Conservation (phyloP, 2,113 vertebrate species). For the Melanerpes formicivorus region DNA sequence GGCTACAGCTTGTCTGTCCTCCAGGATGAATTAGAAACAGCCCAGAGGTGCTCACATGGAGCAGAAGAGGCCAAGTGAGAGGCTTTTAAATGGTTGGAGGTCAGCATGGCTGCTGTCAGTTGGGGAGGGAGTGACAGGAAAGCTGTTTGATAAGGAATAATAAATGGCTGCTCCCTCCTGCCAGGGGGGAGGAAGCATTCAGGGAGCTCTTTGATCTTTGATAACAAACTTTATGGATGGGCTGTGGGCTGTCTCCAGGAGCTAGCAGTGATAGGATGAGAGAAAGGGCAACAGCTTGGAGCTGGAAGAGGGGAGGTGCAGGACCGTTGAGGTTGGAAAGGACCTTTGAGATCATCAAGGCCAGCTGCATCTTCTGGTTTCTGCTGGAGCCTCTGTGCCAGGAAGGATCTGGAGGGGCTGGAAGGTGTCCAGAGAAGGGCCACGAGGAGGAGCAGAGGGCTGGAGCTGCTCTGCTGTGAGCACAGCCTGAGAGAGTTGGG, state of each 20-base stretch:
- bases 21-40: background rate
- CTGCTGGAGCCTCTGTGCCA: too few relatives aligned
- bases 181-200: background rate
- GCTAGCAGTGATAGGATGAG: too few relatives aligned
- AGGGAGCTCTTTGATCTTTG: background rate
- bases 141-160: constrained; percentile 17
- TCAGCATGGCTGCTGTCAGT: background rate
- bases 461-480: too few relatives aligned
- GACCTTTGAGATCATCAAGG: too few relatives aligned
- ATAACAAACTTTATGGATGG: background rate
- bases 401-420: too few relatives aligned
- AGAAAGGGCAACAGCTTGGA: too few relatives aligned
- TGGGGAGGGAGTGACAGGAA: background rate
- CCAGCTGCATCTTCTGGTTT: too few relatives aligned
- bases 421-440: too few relatives aligned
- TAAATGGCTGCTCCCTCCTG: background rate
- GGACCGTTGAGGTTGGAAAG: too few relatives aligned
- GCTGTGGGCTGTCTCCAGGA: background rate
- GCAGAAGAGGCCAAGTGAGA: background rate
- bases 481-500: too few relatives aligned
- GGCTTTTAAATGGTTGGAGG: background rate
- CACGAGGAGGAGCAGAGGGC: too few relatives aligned
- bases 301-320: too few relatives aligned
- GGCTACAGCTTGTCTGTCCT: background rate
- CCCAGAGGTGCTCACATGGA: background rate